These are phyloP conservation scores for Calonectris borealis DNA, from an alignment of 2,113 vertebrate species.

Conservation along the genomic window DNA sequence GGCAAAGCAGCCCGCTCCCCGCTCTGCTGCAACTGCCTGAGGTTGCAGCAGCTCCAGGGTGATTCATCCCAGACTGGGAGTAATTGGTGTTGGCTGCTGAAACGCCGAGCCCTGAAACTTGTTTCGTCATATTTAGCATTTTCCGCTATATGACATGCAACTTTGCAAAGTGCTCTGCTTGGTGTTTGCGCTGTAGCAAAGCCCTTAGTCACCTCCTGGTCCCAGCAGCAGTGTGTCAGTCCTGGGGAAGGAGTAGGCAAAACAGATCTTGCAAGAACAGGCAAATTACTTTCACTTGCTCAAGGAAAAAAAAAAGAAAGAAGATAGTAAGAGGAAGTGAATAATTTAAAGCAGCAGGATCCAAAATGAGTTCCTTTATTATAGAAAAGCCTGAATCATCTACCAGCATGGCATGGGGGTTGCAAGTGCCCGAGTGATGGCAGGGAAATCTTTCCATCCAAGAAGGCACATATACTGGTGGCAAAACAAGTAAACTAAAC, in stretches of 20 bases:
- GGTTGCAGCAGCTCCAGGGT: not conserved
- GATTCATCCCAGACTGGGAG: not conserved
- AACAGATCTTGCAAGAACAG: not conserved
- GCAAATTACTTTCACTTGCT: slow-evolving; percentile 18
- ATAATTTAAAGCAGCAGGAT: not conserved
- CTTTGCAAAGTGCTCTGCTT: not conserved
- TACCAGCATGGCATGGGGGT: too few relatives aligned
- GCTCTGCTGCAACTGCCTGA: not conserved
- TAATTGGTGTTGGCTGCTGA: not conserved
- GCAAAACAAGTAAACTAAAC: not conserved
- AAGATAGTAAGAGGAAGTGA: not conserved
- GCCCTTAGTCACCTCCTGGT: not conserved
- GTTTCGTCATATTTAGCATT: not conserved
- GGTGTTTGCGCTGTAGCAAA: not conserved
- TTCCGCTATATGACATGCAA: not conserved
- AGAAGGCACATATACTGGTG: rapidly evolving
- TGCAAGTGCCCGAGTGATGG: not conserved
- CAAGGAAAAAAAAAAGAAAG: not conserved
- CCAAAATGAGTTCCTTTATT: not conserved
- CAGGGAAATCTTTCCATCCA: not conserved
- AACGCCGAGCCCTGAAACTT: not conserved
- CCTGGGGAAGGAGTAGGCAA: not conserved
- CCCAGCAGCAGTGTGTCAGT: not conserved
- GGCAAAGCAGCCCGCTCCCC: rapidly evolving
- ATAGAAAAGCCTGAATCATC: not conserved